Evolutionary conservation across 2,113 vertebrate genomes (phyloP).

Genomic region (Naja naja): DNA sequence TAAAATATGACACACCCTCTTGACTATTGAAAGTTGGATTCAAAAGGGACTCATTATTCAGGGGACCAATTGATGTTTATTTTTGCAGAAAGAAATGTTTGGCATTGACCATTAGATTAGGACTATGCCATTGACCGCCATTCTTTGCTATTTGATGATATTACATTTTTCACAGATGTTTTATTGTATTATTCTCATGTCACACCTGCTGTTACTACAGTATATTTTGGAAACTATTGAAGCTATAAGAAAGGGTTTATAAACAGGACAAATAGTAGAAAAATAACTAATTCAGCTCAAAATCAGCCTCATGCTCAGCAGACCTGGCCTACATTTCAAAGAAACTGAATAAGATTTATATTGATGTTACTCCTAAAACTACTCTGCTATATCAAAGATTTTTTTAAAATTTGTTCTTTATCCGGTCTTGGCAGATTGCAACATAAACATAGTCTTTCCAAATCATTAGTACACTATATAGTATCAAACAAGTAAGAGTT

Average conservation of each 20-base stretch:
- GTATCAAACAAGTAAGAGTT: neutral
- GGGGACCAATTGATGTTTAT: neutral
- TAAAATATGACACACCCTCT: neutral
- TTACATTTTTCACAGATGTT: neutral
- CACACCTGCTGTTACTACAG: neutral
- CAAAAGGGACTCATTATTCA: neutral
- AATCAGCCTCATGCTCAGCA: neutral
- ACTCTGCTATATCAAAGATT: neutral
- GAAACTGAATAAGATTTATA: neutral
- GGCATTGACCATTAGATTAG: neutral
- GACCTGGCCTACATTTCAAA: neutral
- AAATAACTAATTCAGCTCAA: neutral
- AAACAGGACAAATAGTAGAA: neutral
- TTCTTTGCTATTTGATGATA: neutral
- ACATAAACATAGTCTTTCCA: neutral
- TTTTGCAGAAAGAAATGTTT: neutral
- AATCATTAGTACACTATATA: neutral
- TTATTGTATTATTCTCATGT: neutral
- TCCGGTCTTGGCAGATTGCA: neutral
- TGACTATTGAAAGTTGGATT: neutral
- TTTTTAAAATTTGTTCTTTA: neutral
- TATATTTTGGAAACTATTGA: neutral
- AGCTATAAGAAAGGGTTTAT: neutral
- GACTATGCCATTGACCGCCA: neutral
- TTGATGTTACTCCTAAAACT: neutral